Evolutionary conservation across 2,888 invertebrate genomes (phyloP).

Genomic region (Lasioglossum morio): DNA sequence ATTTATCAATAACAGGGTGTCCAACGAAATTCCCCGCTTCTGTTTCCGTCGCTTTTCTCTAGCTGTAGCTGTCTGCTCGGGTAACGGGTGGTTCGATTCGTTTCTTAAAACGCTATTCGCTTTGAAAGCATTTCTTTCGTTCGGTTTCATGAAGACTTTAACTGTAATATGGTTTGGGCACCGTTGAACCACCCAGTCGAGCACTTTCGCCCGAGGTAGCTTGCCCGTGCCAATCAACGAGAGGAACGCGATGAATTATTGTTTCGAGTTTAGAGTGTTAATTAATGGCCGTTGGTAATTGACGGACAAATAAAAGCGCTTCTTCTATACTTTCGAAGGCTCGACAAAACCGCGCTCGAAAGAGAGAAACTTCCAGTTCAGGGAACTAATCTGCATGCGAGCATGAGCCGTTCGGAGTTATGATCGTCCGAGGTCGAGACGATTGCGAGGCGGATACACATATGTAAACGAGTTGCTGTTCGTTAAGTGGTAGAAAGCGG

Average conservation of each 20-base stretch:
- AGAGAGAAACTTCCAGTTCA: constrained; percentile 10
- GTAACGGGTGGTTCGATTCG: background rate
- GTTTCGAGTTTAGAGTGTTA: background rate
- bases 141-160: background rate
- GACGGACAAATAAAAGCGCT: constrained; percentile 1
- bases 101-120: background rate
- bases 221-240: background rate
- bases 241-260: background rate
- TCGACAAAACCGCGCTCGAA: background rate
- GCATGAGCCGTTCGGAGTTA: background rate
- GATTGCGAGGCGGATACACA: background rate
- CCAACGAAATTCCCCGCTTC: background rate
- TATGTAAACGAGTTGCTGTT: constrained; percentile 26
- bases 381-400: background rate
- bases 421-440: constrained; percentile 10
- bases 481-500: constrained; percentile 40
- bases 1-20: background rate
- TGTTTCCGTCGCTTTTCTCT: background rate
- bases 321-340: background rate
- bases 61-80: background rate
- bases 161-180: background rate
- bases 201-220: background rate
- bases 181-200: background rate
- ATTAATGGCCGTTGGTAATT: background rate
- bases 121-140: background rate